Evolutionary conservation across 2,113 vertebrate genomes (phyloP).

Genomic region (Percina caprodes): DNA sequence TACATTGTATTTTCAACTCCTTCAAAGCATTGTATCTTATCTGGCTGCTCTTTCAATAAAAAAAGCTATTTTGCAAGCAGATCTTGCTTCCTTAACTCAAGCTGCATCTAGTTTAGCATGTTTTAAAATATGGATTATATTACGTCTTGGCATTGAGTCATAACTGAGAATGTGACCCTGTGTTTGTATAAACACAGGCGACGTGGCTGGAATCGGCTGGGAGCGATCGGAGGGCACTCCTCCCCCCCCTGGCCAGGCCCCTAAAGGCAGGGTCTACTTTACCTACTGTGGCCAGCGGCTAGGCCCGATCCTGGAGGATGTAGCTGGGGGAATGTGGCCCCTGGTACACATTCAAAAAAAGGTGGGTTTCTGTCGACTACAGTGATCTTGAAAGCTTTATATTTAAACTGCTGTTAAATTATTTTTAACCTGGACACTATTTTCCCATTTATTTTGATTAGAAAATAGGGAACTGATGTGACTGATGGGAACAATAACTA

Average conservation of each 20-base stretch:
- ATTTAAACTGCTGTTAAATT: neutral
- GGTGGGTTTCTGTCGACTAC: constrained; percentile 77
- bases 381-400: neutral
- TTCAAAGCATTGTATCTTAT: constrained; percentile 9
- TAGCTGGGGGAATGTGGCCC: constrained; percentile 99
- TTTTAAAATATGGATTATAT: neutral
- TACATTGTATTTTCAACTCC: neutral
- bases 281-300: constrained; percentile 96
- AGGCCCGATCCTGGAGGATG: constrained; percentile 92
- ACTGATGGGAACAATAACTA: too few species aligned
- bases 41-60: constrained; percentile 42
- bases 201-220: constrained; percentile 98
- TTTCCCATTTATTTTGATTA: too few species aligned
- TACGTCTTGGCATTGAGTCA: neutral
- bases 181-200: constrained; percentile 80
- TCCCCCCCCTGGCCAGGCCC: constrained; percentile 94
- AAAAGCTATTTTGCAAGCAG: constrained; percentile 24
- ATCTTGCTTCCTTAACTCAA: constrained; percentile 29
- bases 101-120: neutral
- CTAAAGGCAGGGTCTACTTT: constrained; percentile 98
- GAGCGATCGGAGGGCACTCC: constrained; percentile 96
- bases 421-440: too few species aligned
- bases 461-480: too few species aligned
- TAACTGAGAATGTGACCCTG: neutral
- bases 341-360: constrained; percentile 99